Evolutionary conservation across 2,888 invertebrate genomes (phyloP), one percentile per base, ranked within the genome.

Genomic region (Nemapogon koenigi): DNA sequence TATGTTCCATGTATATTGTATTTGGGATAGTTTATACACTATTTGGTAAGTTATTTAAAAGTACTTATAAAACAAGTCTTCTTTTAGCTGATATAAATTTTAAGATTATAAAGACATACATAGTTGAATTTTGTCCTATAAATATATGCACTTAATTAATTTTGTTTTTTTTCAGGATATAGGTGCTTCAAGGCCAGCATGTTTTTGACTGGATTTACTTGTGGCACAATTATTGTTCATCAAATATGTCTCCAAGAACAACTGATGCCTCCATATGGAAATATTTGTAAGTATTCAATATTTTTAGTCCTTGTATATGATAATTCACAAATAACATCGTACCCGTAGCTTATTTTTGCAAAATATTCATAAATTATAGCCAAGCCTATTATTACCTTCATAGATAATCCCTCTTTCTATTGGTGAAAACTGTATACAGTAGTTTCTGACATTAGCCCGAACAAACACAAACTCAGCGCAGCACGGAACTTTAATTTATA

Each of bases 121-220:
- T 6, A 22, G 22, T 22, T 22, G 22, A 10, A 22, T 6, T 6
- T 22, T 22, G 22, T 7, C 22, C 6, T 7, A 22, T 7, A 22
- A 22, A 10, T 22, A 22, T 22, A 10, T 22, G 7, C 6, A n/a
- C 4, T 28, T 4, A 28, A 11, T 28, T 7, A 4, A 7, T 29
- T 29, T 29, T 14, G 7, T 37, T 35, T 46, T 43, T 19, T 62
- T 64, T 37, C 81, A 91, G 92, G 94, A 39, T 94, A 94, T 70
- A 85, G 93, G 44, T 92, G 91, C 64, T 90, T 93, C 68, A 91
- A 92, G 64, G 90, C 90, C 10, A 87, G 89, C 43, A 91, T 93
- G 85, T 94, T 94, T 64, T 81, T 93, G 36, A 93, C 91, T 33
- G 94, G 94, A 19, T 89, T 93, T 61, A 87, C 91, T 43, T 93